Percentiles rank a stretch among this genome's conserved stretches.
Conservation (phyloP, 2,888 invertebrate genomes). For the Scaptodrosophila latifasciaeformis region DNA sequence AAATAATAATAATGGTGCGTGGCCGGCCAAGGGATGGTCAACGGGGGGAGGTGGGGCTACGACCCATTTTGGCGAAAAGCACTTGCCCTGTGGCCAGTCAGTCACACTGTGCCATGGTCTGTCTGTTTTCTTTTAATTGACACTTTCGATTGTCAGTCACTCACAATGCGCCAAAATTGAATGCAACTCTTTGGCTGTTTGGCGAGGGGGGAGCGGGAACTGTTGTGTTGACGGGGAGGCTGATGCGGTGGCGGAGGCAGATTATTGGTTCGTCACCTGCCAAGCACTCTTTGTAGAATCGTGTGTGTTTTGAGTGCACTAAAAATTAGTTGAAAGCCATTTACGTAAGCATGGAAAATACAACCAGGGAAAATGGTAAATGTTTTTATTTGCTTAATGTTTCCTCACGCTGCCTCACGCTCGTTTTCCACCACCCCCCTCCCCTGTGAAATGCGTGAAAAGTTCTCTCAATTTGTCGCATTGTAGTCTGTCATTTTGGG, state of each 20-base stretch:
- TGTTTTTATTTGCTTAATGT: conserved; percentile 21
- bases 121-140: conserved; percentile 57
- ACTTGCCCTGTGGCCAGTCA: no score
- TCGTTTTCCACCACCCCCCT: conserved; percentile 3
- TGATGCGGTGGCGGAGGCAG: neutral
- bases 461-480: conserved; percentile 43
- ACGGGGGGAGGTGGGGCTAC: conserved; percentile 9
- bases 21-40: no score
- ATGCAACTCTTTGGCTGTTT: no score
- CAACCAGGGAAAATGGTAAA: conserved; percentile 26
- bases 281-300: no score
- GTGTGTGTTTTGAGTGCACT: conserved; percentile 25
- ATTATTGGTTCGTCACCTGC: conserved; percentile 29
- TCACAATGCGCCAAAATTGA: no score
- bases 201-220: no score
- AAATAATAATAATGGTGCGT: conserved; percentile 48
- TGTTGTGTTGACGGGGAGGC: conserved; percentile 25
- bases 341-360: conserved; percentile 49
- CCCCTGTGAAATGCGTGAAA: conserved; percentile 34
- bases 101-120: conserved; percentile 22
- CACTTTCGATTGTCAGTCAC: conserved; percentile 56
- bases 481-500: conserved; percentile 51
- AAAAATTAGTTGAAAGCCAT: conserved; percentile 64
- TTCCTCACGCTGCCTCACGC: conserved; percentile 12
- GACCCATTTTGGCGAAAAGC: no score